A percentile compares a stretch with the other conserved stretches of the same genome.
Conservation (phyloP, 2,797 vertebrate species). For the Macroramphosus scolopax region DNA sequence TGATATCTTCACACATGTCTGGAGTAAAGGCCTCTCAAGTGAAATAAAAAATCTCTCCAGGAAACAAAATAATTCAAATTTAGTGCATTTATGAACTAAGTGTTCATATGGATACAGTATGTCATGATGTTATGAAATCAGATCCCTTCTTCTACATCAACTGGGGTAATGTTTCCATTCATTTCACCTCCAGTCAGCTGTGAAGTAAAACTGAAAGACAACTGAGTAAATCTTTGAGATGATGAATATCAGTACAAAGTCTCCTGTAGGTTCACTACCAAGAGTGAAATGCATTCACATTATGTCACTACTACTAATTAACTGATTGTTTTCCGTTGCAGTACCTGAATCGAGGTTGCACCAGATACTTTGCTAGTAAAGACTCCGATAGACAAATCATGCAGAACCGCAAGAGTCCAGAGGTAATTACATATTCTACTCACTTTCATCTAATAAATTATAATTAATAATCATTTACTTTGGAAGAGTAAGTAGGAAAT, state of each 20-base stretch:
- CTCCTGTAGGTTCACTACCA: conserved; percentile 15
- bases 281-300: conserved; percentile 7
- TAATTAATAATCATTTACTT: too few species aligned
- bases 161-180: conserved; percentile 49
- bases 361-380: conserved; percentile 92
- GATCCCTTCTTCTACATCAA: conserved; percentile 53
- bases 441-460: too few species aligned
- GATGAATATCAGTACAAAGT: conserved; percentile 43
- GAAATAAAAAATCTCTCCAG: too few species aligned
- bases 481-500: too few species aligned
- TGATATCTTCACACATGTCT: too few species aligned
- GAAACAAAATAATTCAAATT: too few species aligned
- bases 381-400: conserved; percentile 95
- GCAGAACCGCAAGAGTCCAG: conserved; percentile 94
- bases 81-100: too few species aligned
- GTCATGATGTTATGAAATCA: conserved; percentile 43
- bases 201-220: conserved; percentile 36
- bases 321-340: conserved; percentile 55
- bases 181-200: conserved; percentile 43
- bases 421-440: conserved; percentile 84
- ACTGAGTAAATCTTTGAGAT: conserved; percentile 35
- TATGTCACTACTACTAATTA: conserved; percentile 4
- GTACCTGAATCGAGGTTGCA: conserved; percentile 98
- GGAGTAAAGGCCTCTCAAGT: conserved; percentile 4
- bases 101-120: too few species aligned